Evolutionary conservation across 2,888 invertebrate genomes (phyloP).

Genomic region (Scaptomyza polygonia): DNA sequence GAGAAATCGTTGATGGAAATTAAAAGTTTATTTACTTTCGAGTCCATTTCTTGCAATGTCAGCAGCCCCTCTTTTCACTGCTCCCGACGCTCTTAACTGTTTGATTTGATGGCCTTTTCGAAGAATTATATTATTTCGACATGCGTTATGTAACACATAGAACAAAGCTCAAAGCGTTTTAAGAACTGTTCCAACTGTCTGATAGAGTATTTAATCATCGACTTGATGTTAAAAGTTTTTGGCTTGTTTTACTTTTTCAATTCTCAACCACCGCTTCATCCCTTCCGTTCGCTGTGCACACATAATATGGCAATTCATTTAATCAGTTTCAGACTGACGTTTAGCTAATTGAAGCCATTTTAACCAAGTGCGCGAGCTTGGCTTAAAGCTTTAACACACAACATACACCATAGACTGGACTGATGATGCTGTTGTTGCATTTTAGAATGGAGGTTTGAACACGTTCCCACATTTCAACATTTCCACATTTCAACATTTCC

Average conservation of each 20-base stretch:
- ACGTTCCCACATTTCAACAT: slow-evolving; percentile 26
- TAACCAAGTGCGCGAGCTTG: background rate
- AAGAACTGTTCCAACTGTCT: too few relatives aligned
- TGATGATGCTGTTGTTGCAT: background rate
- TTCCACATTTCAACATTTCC: slow-evolving; percentile 29
- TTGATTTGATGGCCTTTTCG: slow-evolving; percentile 2
- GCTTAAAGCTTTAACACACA: slow-evolving; percentile 31
- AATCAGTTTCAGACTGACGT: slow-evolving; percentile 52
- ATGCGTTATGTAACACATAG: background rate
- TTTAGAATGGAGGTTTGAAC: slow-evolving; percentile 9
- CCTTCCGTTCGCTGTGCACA: slow-evolving; percentile 7
- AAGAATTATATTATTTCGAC: slow-evolving; percentile 1
- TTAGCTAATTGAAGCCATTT: slow-evolving; percentile 57
- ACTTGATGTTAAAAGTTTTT: background rate
- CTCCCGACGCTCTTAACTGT: background rate
- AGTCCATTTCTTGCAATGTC: slow-evolving; percentile 56
- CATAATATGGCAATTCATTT: slow-evolving; percentile 58
- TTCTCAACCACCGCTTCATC: background rate
- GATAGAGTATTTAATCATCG: background rate
- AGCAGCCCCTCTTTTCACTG: background rate
- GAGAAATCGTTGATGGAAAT: slow-evolving; percentile 75
- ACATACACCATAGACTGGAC: too few relatives aligned
- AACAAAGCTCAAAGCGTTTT: background rate
- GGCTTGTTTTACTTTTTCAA: slow-evolving; percentile 19
- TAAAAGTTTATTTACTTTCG: slow-evolving; percentile 73